Conservation (phyloP, 2,797 vertebrate genomes). For the Anomalospiza imberbis region DNA sequence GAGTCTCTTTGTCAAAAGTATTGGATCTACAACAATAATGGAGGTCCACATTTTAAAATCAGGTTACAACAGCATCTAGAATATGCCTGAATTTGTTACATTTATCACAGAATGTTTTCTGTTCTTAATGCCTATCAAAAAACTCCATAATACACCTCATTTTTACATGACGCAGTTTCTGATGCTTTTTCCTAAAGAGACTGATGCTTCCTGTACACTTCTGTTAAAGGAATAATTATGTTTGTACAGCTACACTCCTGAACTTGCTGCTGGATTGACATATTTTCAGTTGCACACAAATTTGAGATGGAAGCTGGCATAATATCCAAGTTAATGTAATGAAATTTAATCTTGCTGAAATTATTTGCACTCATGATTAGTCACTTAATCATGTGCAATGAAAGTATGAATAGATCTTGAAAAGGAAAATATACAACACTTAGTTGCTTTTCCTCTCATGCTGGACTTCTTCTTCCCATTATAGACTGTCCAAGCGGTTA, state of each 20-base stretch:
- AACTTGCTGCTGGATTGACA: not conserved
- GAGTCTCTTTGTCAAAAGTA: constrained; percentile 62
- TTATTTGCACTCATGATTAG: not conserved
- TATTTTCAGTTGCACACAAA: not conserved
- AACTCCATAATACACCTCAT: accelerated
- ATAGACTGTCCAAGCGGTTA: not conserved
- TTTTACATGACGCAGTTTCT: not conserved
- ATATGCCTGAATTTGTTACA: not conserved
- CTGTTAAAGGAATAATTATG: not conserved
- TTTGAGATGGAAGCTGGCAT: not conserved
- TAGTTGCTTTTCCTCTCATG: not conserved
- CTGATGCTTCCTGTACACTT: not conserved
- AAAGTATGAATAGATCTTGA: not conserved
- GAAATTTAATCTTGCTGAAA: not conserved
- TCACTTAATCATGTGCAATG: not conserved
- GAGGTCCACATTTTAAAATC: not conserved
- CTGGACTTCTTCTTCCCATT: not conserved
- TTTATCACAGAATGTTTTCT: not conserved
- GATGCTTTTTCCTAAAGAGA: not conserved
- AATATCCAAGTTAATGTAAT: not conserved
- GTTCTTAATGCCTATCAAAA: not conserved
- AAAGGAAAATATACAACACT: not conserved
- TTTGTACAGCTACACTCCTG: not conserved
- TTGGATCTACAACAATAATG: constrained; percentile 56
- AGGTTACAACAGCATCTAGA: not conserved